These are phyloP conservation scores for Gallinago undulata DNA, from an alignment of 2,113 vertebrate genomes.

Conservation along the genomic window DNA sequence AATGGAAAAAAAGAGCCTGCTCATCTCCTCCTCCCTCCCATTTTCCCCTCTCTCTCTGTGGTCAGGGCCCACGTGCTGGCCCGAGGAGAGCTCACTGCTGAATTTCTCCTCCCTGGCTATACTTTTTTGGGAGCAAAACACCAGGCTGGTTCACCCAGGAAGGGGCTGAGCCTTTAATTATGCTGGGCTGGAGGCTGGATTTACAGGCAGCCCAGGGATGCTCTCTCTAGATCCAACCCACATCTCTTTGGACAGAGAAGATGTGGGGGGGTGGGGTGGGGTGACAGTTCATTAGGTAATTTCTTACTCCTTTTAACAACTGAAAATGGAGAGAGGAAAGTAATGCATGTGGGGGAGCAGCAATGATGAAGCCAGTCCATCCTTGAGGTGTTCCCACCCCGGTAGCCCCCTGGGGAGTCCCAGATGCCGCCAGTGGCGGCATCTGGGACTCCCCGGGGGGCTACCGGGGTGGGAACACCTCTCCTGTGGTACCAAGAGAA, in stretches of 20 bases:
- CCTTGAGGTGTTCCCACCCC: accelerated
- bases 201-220: background rate
- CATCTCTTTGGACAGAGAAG: background rate
- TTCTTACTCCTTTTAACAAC: background rate
- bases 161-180: background rate
- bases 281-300: background rate
- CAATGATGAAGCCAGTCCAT: background rate
- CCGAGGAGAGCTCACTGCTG: accelerated
- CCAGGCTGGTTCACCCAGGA: background rate
- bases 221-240: background rate
- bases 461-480: background rate
- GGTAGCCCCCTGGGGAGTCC: too few relatives aligned
- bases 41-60: background rate
- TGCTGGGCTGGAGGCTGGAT: background rate
- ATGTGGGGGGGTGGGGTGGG: accelerated
- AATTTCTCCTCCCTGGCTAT: background rate
- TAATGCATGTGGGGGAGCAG: background rate
- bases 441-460: background rate
- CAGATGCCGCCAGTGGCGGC: background rate
- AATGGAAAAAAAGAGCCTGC: background rate
- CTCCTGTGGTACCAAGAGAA: background rate
- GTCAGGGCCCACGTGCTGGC: background rate
- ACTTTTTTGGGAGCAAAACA: background rate
- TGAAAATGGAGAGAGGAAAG: background rate
- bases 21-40: background rate